Evolutionary conservation across 2,888 invertebrate genomes (phyloP).

Genomic region (Heliconius hortense): DNA sequence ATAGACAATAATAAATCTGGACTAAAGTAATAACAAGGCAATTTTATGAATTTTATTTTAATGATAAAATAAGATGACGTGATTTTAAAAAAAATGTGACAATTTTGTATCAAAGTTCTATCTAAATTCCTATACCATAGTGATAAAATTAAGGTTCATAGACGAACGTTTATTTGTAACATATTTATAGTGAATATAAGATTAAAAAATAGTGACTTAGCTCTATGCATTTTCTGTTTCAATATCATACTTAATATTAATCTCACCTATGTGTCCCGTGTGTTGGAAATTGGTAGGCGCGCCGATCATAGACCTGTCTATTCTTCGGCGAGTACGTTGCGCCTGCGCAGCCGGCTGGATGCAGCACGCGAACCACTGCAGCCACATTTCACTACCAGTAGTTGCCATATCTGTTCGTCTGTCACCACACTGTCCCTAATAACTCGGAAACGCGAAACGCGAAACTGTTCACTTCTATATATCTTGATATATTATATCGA

Average conservation of each 20-base stretch:
- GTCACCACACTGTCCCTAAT: conserved; percentile 47
- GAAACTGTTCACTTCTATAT: conserved; percentile 20
- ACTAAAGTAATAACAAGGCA: no score
- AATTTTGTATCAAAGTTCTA: no score
- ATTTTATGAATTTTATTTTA: no score
- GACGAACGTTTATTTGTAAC: no score
- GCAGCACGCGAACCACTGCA: conserved; percentile 96
- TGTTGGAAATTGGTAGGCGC: conserved; percentile 97
- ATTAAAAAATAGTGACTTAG: not conserved
- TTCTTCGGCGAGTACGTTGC: conserved; percentile 87
- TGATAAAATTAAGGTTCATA: no score
- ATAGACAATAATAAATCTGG: no score
- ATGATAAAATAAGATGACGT: no score
- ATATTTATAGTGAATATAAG: not conserved
- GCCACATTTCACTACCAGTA: conserved; percentile 92
- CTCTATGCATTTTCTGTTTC: not conserved
- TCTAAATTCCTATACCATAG: no score
- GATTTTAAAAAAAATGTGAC: no score
- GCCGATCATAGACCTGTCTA: conserved; percentile 97
- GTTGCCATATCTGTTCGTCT: conserved; percentile 79
- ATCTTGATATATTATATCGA: conserved; percentile 5
- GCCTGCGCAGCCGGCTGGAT: conserved; percentile 90
- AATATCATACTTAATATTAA: not conserved
- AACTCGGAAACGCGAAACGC: conserved; percentile 32
- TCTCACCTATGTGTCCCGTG: conserved; percentile 86